Evolutionary conservation across 2,113 vertebrate genomes (phyloP).

Genomic region (Xerus inauris): DNA sequence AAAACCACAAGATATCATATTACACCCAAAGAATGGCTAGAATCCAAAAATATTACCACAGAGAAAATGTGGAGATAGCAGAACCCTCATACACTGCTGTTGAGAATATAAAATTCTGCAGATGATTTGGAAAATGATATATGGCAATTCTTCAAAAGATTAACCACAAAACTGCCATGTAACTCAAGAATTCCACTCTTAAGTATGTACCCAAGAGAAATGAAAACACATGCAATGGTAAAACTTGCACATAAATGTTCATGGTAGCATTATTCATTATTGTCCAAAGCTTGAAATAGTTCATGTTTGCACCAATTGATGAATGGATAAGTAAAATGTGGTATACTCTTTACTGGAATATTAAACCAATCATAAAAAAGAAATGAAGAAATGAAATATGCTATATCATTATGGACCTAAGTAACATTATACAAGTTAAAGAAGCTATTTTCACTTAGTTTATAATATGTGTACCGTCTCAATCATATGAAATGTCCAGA

Average conservation of each 20-base stretch:
- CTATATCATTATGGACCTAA: background rate
- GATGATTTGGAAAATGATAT: background rate
- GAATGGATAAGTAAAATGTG: background rate
- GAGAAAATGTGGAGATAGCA: background rate
- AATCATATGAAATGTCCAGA: background rate
- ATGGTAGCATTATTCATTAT: background rate
- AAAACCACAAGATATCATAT: background rate
- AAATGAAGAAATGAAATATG: background rate
- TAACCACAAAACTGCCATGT: background rate
- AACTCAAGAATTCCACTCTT: background rate
- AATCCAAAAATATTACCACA: background rate
- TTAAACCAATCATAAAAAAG: background rate
- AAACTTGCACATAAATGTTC: background rate
- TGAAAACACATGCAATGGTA: background rate
- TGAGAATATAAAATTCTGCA: background rate
- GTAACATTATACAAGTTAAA: background rate
- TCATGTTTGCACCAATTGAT: background rate
- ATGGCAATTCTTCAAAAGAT: background rate
- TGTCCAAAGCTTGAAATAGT: background rate
- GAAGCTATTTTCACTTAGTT: background rate
- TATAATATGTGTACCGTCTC: background rate
- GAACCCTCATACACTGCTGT: background rate
- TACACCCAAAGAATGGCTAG: background rate
- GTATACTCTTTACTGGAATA: background rate
- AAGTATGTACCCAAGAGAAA: background rate